Evolutionary conservation across 2,797 vertebrate genomes (phyloP), one percentile per base, ranked within the genome.

Genomic region (Ammospiza maritima): DNA sequence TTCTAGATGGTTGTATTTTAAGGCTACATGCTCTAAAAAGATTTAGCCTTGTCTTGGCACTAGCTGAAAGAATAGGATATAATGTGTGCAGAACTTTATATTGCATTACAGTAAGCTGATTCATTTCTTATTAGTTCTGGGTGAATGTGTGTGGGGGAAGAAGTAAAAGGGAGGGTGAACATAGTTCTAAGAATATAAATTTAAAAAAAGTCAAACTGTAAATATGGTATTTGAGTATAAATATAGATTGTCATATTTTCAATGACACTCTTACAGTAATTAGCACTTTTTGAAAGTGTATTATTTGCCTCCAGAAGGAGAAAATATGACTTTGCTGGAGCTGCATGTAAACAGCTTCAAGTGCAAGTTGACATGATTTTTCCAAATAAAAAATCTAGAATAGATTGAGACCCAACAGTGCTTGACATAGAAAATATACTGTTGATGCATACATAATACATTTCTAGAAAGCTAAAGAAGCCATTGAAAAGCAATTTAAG

Each of bases 121-220:
- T 95, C 9, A 89, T 88, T 91, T 94, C 67, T 72, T 84, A 72
- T 65, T 91, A 88, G 65, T 87, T 90, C 65, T 93, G 64, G 74
- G 47, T 8, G 21, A 91, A 17, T 64, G 19, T 67, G 13, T 80
- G n/a, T 19, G 58, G 6, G 53, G 58, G 76, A 91, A 83, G 82
- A 90, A 66, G 30, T 34, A 91, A 91, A 91, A 76, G 54, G 58
- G 73, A 95, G 85, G 71, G 85, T 83, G 72, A 50, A 62, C 58
- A 89, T 90, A 88, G 86, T 85, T 92, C 94, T 92, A 96, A 92
- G 66, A 96, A 95, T 96, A 95, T 85, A 93, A 85, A 88, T 88
- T 93, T 2, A 23, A 92, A 93, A 93, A 89, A 89, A 85, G 22
- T 91, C 58, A 64, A 95, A 85, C 61, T 88, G 72, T 88, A 96